phyloP scores from a whole-genome alignment of 2,113 vertebrate genomes.

The Pituophis catenifer region DNA sequence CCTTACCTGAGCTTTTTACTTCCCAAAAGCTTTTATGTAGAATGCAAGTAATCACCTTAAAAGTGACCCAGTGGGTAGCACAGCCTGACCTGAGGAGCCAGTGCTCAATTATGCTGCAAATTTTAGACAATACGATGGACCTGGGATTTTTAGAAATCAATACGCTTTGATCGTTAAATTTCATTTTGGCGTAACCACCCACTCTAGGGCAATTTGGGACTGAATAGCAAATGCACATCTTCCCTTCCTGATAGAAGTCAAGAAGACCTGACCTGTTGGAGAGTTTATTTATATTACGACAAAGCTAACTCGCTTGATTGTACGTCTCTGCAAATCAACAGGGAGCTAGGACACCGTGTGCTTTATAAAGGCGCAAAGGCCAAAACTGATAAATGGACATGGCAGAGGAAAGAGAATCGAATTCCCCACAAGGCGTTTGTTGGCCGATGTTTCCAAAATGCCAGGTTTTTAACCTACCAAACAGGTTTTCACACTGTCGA shows the following conservation, averaged over 20 bases:
- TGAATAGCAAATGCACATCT: not conserved
- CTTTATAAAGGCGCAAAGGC: not conserved
- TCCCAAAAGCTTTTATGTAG: not conserved
- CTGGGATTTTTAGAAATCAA: not conserved
- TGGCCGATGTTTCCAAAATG: not conserved
- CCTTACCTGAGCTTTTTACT: not conserved
- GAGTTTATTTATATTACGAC: not conserved
- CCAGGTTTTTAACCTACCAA: not conserved
- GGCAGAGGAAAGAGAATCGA: not conserved
- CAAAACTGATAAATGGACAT: not conserved
- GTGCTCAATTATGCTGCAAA: not conserved
- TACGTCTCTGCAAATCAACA: not conserved
- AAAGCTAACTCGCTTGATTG: not conserved
- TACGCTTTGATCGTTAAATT: not conserved
- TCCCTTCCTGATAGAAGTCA: not conserved
- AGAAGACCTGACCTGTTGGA: not conserved
- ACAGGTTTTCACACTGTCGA: not conserved
- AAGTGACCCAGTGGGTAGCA: not conserved
- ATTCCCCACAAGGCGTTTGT: not conserved
- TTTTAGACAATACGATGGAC: not conserved
- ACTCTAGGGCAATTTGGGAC: not conserved
- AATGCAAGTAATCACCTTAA: not conserved
- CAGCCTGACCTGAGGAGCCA: not conserved
- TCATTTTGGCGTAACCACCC: not conserved
- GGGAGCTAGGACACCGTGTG: not conserved